Conservation (phyloP, 2,888 invertebrate species). For the Falcaria lacertinaria region DNA sequence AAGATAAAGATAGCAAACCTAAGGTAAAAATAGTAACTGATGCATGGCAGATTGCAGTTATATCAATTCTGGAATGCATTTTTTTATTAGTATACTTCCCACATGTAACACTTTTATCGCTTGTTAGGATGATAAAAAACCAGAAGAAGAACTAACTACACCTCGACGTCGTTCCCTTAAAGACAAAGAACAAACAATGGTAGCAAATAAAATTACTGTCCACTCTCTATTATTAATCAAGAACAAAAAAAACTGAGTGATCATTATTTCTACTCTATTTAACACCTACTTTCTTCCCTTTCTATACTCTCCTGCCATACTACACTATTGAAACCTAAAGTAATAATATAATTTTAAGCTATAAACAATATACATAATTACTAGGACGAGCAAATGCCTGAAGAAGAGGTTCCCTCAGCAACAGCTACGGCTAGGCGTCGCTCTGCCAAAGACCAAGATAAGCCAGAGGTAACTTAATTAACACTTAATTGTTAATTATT, state of each 20-base stretch:
- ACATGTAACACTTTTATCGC: not conserved
- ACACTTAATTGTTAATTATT: not conserved
- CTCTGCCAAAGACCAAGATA: constrained; percentile 68
- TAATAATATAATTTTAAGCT: not conserved
- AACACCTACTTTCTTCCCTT: not conserved
- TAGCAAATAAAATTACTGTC: too few species aligned
- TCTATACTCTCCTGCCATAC: not conserved
- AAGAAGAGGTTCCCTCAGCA: constrained; percentile 55
- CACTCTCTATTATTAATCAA: too few species aligned
- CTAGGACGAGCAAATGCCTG: constrained; percentile 52
- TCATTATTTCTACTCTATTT: not conserved
- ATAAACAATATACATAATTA: constrained; percentile 6
- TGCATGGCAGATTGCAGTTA: not conserved
- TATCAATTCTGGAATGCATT: not conserved
- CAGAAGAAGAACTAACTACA: constrained; percentile 33
- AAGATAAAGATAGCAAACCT: constrained; percentile 61
- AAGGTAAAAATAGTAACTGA: constrained; percentile 44
- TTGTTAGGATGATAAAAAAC: constrained; percentile 21
- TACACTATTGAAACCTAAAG: not conserved
- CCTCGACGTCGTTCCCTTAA: constrained; percentile 8
- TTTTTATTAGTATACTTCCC: not conserved
- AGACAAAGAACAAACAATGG: constrained; percentile 4
- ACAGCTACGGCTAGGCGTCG: constrained; percentile 62
- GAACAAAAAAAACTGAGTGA: too few species aligned
- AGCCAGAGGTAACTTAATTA: constrained; percentile 53